These are phyloP conservation scores for Phaethon lepturus DNA, from an alignment of 2,113 vertebrate species.

Conservation along the genomic window DNA sequence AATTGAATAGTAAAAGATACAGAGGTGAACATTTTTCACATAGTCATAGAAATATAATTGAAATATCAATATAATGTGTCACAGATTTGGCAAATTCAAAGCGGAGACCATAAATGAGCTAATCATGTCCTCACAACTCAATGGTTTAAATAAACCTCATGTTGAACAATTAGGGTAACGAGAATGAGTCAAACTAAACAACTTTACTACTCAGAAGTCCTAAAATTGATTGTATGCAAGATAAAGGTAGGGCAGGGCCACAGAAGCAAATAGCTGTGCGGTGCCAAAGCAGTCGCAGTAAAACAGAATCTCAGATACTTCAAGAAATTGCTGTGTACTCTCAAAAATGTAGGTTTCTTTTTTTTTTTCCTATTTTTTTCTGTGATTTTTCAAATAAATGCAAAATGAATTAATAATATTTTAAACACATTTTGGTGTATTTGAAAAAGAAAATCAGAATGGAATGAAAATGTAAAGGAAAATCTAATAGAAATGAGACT, in stretches of 20 bases:
- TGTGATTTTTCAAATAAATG: neutral
- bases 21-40: neutral
- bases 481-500: neutral
- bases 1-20: neutral
- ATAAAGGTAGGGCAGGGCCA: neutral
- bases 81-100: neutral
- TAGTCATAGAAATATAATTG: neutral
- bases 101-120: neutral
- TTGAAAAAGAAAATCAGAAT: neutral
- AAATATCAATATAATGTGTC: neutral
- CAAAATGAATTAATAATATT: neutral
- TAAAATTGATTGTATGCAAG: neutral
- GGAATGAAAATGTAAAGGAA: neutral
- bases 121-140: neutral
- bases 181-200: neutral
- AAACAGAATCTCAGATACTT: neutral
- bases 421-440: neutral
- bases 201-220: neutral
- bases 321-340: neutral
- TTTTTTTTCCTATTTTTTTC: neutral
- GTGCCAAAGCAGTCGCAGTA: neutral
- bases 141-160: neutral
- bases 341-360: neutral
- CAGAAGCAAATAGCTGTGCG: neutral
- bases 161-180: neutral